Evolutionary conservation across 2,113 vertebrate species (phyloP).

Genomic region (Spea bombifrons): DNA sequence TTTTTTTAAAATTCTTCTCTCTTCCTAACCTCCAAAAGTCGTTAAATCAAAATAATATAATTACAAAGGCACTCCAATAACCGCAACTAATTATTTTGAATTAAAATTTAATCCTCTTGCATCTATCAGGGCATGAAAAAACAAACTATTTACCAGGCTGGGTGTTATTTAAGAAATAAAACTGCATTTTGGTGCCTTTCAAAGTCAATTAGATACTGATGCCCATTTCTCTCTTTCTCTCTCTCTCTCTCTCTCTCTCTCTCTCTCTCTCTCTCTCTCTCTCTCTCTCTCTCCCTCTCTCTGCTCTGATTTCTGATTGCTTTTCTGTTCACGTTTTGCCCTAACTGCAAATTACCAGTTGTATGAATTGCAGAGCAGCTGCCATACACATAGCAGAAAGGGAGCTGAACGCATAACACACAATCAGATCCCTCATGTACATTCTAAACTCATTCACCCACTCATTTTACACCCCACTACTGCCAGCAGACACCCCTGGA

Average conservation of each 20-base stretch:
- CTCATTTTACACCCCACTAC: conserved; percentile 78
- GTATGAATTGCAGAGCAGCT: conserved; percentile 89
- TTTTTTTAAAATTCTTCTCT: not conserved
- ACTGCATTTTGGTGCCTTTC: conserved; percentile 47
- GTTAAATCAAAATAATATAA: conserved; percentile 48
- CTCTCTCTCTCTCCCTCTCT: conserved; percentile 26
- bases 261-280: conserved; percentile 1
- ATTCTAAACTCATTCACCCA: conserved; percentile 77
- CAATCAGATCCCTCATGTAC: conserved; percentile 85
- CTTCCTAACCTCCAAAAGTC: conserved; percentile 12
- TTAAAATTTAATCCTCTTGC: conserved; percentile 47
- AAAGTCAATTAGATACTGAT: conserved; percentile 47
- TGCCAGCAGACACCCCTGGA: conserved; percentile 37
- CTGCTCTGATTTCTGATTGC: conserved; percentile 77
- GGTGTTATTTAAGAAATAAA: conserved; percentile 48
- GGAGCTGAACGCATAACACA: conserved; percentile 85
- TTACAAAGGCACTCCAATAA: conserved; percentile 43
- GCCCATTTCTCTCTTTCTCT: conserved; percentile 28
- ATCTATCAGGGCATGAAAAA: conserved; percentile 43
- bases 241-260: conserved; percentile 31
- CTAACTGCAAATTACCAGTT: conserved; percentile 89
- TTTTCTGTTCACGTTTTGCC: conserved; percentile 87
- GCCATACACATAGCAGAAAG: conserved; percentile 73
- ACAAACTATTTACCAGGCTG: conserved; percentile 44
- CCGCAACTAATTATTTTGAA: conserved; percentile 47